phyloP scores from a whole-genome alignment of 2,113 vertebrate species.

The Axis porcinus region DNA sequence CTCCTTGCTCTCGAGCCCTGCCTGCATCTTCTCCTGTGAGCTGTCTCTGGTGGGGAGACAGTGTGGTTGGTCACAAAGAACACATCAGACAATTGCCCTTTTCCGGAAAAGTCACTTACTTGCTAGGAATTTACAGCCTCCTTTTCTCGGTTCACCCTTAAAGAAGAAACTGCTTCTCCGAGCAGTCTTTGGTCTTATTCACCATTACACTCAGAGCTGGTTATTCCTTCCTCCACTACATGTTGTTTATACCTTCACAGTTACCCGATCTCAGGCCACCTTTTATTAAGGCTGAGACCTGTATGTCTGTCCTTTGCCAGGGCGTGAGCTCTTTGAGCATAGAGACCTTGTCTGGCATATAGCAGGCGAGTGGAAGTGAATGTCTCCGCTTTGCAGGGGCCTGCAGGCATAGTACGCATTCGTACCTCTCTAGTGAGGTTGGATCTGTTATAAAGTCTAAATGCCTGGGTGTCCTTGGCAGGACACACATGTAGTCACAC shows the following conservation, averaged over 20 bases:
- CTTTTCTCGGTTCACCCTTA: not conserved
- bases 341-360: not conserved
- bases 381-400: not conserved
- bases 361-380: not conserved
- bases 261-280: not conserved
- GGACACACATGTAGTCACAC: not conserved
- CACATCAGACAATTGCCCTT: not conserved
- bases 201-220: not conserved
- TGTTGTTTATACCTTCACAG: not conserved
- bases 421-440: not conserved
- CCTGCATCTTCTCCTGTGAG: not conserved
- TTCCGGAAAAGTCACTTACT: not conserved
- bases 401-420: not conserved
- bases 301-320: not conserved
- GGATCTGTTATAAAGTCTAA: too few species aligned
- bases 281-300: not conserved
- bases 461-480: not conserved
- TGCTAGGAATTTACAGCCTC: not conserved
- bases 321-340: not conserved
- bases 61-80: not conserved
- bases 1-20: not conserved
- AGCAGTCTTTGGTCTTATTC: not conserved
- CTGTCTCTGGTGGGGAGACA: not conserved
- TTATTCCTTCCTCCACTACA: fast-evolving
- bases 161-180: not conserved